Percentiles rank a stretch among this genome's conserved stretches.
phyloP scores from a whole-genome alignment of 2,888 invertebrate species.

The Bellardia pandia region DNA sequence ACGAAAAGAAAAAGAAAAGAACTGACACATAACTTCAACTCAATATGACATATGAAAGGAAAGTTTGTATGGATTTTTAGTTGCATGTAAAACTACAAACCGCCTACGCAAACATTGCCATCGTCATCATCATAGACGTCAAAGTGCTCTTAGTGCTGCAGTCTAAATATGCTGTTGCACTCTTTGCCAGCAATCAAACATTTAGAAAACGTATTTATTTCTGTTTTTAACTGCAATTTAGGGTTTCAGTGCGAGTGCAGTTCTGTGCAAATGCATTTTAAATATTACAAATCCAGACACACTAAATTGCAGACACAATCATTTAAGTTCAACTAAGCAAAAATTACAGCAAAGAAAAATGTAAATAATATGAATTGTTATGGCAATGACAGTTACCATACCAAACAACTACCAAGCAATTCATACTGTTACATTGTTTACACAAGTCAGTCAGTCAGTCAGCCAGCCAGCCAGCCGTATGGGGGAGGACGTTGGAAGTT shows the following conservation, averaged over 20 bases:
- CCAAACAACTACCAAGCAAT: slow-evolving; percentile 21
- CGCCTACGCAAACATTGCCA: slow-evolving; percentile 60
- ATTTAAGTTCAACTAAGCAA: slow-evolving; percentile 55
- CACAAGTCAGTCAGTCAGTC: too few relatives aligned
- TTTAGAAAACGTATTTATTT: slow-evolving; percentile 25
- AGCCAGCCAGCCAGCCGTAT: not conserved
- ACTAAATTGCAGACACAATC: slow-evolving; percentile 64
- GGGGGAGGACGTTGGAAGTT: slow-evolving; percentile 42
- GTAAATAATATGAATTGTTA: slow-evolving; percentile 64
- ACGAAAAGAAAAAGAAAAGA: slow-evolving; percentile 10
- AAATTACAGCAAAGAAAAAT: slow-evolving; percentile 13
- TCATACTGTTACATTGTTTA: slow-evolving; percentile 4
- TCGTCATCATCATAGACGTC: slow-evolving; percentile 34
- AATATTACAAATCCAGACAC: slow-evolving; percentile 54
- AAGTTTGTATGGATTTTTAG: slow-evolving; percentile 40
- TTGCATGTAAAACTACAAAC: slow-evolving; percentile 49
- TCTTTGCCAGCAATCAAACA: slow-evolving; percentile 50
- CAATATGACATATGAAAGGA: slow-evolving; percentile 70
- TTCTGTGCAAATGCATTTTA: slow-evolving; percentile 39
- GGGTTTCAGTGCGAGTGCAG: slow-evolving; percentile 31
- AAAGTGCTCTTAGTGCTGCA: slow-evolving; percentile 32
- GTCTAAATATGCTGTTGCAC: slow-evolving; percentile 2
- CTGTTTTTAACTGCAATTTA: slow-evolving; percentile 55
- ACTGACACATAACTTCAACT: slow-evolving; percentile 68
- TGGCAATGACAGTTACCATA: slow-evolving; percentile 58